Percentiles rank a stretch among this genome's conserved stretches.
These are phyloP conservation scores for Heliothis subflexa DNA, from an alignment of 1,140 invertebrate species.

Conservation along the genomic window DNA sequence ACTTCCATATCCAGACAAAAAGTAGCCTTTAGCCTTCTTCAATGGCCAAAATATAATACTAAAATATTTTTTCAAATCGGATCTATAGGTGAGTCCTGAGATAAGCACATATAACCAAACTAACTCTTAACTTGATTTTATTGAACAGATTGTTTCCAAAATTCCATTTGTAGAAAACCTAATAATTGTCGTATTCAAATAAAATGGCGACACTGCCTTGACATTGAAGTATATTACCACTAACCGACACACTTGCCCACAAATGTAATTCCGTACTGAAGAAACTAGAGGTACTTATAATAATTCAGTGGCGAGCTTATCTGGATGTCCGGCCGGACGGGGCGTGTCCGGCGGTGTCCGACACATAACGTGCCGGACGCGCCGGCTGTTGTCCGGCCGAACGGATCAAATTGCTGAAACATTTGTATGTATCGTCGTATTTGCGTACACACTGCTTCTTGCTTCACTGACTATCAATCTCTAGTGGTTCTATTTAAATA, in stretches of 20 bases:
- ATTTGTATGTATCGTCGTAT: background rate
- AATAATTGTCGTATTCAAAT: too few species aligned
- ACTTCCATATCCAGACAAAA: too few species aligned
- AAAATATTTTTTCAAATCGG: too few species aligned
- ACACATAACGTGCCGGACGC: background rate
- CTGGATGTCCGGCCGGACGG: constrained; percentile 7
- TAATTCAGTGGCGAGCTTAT: constrained; percentile 28
- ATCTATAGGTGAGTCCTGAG: too few species aligned
- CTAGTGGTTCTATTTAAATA: background rate
- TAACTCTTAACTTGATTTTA: too few species aligned
- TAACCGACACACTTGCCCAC: background rate
- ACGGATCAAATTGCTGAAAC: constrained; percentile 21
- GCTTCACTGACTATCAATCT: background rate
- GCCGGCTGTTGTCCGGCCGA: constrained; percentile 5
- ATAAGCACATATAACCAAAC: too few species aligned
- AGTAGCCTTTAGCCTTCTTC: too few species aligned
- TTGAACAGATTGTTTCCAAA: too few species aligned
- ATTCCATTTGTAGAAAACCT: too few species aligned
- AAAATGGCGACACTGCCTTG: too few species aligned
- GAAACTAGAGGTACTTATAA: constrained; percentile 31
- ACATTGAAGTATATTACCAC: too few species aligned
- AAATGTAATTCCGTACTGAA: background rate
- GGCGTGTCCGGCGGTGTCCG: constrained; percentile 1
- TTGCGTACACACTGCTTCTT: background rate
- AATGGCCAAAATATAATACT: too few species aligned